A percentile compares a stretch with the other conserved stretches of the same genome.
Conservation (phyloP, 2,888 invertebrate species). For the Drosophila ustulata region DNA sequence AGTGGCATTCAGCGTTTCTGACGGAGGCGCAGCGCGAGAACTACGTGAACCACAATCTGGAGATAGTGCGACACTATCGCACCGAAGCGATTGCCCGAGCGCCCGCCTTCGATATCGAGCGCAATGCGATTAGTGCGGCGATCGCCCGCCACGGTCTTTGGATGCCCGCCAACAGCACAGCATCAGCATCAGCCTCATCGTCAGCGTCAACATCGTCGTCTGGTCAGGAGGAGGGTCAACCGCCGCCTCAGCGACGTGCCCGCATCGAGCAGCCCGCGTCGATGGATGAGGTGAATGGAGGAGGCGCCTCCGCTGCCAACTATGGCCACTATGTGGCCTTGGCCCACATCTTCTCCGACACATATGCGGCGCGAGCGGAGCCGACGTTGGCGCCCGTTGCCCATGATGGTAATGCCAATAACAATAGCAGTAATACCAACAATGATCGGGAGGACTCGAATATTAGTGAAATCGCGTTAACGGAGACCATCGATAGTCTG, state of each 20-base stretch:
- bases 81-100: conserved; percentile 49
- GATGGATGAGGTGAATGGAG: background rate
- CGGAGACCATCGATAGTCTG: conserved; percentile 44
- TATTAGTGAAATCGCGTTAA: conserved; percentile 49
- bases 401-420: conserved; percentile 3
- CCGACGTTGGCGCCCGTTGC: background rate
- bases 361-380: conserved; percentile 13
- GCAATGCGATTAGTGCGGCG: conserved; percentile 59
- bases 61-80: conserved; percentile 58
- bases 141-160: conserved; percentile 55
- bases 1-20: conserved; percentile 42
- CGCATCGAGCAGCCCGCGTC: conserved; percentile 42
- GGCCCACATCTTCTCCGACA: conserved; percentile 43
- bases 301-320: conserved; percentile 4
- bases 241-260: conserved; percentile 53
- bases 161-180: conserved; percentile 19
- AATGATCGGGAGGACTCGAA: conserved; percentile 30
- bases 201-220: background rate
- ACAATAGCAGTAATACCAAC: conserved; percentile 10
- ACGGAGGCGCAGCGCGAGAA: conserved; percentile 58
- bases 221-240: conserved; percentile 36
- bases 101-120: conserved; percentile 48
- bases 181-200: background rate
- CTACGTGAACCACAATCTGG: conserved; percentile 56
- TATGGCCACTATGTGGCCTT: conserved; percentile 44